Evolutionary conservation across 2,888 invertebrate species (phyloP).

Genomic region (Pachymerium ferrugineum): DNA sequence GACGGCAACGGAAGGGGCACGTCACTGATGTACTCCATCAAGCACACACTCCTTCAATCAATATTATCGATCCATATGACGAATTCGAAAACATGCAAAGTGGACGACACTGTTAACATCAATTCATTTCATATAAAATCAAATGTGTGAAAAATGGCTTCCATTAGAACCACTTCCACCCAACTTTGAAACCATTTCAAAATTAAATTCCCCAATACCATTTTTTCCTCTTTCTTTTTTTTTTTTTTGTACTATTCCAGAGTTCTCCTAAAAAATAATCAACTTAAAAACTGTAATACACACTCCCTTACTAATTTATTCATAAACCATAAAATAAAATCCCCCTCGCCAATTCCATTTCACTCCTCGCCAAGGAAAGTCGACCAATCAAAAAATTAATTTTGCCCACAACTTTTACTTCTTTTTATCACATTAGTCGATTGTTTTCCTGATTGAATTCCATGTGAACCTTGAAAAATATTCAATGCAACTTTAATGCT

Average conservation of each 20-base stretch:
- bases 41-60: conserved; percentile 14
- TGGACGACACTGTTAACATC: background rate
- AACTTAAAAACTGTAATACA: conserved; percentile 24
- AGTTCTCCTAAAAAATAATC: background rate
- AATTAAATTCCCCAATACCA: background rate
- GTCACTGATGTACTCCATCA: conserved; percentile 27
- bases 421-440: conserved; percentile 9
- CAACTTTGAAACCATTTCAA: background rate
- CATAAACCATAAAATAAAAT: conserved; percentile 16
- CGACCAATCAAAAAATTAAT: conserved; percentile 7
- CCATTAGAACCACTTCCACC: background rate
- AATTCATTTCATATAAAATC: background rate
- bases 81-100: conserved; percentile 19
- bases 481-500: conserved; percentile 27
- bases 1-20: conserved; percentile 10
- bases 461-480: conserved; percentile 8
- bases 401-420: background rate
- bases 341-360: background rate
- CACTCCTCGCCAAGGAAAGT: background rate
- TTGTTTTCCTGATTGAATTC: conserved; percentile 21
- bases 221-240: background rate
- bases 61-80: conserved; percentile 16
- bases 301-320: background rate
- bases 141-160: conserved; percentile 20
- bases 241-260: background rate